Conservation (phyloP, 2,113 vertebrate genomes). For the Sinocyclocheilus anophthalmus region DNA sequence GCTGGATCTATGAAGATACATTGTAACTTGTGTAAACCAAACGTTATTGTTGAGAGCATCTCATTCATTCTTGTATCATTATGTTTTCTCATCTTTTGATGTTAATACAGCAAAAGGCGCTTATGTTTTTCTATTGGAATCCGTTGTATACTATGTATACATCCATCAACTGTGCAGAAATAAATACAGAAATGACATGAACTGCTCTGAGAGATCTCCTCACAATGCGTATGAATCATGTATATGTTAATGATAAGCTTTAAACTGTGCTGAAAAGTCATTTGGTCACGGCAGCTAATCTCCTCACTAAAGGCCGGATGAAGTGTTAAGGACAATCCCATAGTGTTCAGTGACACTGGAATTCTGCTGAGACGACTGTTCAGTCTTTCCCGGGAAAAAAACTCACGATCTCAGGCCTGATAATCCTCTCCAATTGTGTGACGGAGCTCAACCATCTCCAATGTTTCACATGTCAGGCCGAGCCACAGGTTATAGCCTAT, state of each 20-base stretch:
- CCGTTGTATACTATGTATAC: slow-evolving; percentile 84
- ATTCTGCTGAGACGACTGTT: slow-evolving; percentile 66
- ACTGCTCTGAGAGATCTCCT: background rate
- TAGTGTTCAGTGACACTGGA: slow-evolving; percentile 62
- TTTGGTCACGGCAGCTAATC: slow-evolving; percentile 4
- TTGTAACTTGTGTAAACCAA: slow-evolving; percentile 20
- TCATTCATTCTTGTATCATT: slow-evolving; percentile 32
- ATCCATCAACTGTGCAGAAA: slow-evolving; percentile 75
- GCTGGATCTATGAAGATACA: slow-evolving; percentile 43
- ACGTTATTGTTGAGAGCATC: background rate
- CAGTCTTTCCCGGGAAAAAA: slow-evolving; percentile 51
- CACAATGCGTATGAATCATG: background rate
- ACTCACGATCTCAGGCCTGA: slow-evolving; percentile 34
- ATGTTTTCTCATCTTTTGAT: slow-evolving; percentile 68
- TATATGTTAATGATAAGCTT: too few species aligned
- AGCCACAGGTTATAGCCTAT: background rate
- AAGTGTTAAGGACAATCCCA: background rate
- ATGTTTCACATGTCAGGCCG: background rate
- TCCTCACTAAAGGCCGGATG: slow-evolving; percentile 5
- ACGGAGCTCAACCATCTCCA: slow-evolving; percentile 27
- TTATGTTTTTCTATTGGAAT: slow-evolving; percentile 60
- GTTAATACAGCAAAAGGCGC: slow-evolving; percentile 70
- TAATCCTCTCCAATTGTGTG: slow-evolving; percentile 53
- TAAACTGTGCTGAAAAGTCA: background rate
- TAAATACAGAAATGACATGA: slow-evolving; percentile 52